Evolutionary conservation across 64 coral and sea anemone species (phyloP).

Genomic region (Actinia equina): DNA sequence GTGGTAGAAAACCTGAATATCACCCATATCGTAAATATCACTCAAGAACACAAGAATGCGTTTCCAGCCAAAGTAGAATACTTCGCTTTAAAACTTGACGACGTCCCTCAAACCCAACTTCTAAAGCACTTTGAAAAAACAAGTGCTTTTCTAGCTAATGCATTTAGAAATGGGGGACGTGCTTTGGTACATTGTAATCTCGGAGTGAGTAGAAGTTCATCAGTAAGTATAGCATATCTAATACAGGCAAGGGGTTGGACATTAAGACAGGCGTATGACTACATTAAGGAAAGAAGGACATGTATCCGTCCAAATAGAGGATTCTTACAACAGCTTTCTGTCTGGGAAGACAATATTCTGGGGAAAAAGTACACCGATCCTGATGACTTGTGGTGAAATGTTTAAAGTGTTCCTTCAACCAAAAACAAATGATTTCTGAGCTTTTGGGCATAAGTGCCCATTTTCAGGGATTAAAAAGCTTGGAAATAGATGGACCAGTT

Average conservation of each 20-base stretch:
- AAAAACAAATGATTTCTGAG: too few species aligned
- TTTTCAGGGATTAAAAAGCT: too few species aligned
- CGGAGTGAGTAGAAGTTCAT: constrained; percentile 92
- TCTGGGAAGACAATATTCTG: constrained; percentile 69
- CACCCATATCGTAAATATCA: constrained; percentile 88
- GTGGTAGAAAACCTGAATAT: constrained; percentile 72
- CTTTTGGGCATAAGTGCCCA: too few species aligned
- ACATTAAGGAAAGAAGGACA: constrained; percentile 67
- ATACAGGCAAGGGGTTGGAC: constrained; percentile 84
- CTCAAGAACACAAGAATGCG: constrained; percentile 79
- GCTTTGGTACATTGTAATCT: constrained; percentile 93
- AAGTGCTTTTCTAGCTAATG: constrained; percentile 65
- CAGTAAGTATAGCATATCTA: constrained; percentile 81
- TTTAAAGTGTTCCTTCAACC: too few species aligned
- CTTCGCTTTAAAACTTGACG: constrained; percentile 84
- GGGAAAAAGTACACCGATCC: constrained; percentile 80
- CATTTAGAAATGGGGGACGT: constrained; percentile 58
- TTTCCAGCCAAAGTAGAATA: constrained; percentile 82
- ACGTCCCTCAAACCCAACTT: constrained; percentile 72
- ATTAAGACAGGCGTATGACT: constrained; percentile 75
- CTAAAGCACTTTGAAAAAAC: constrained; percentile 76
- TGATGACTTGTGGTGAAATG: constrained; percentile 98
- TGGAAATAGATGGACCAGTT: too few species aligned
- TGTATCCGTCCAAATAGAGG: constrained; percentile 84
- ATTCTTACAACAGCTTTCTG: constrained; percentile 76